Percentiles rank a stretch among this genome's conserved stretches.
Conservation (phyloP, 53 echinoderm and acorn worm species). For the Mesocentrotus franciscanus region DNA sequence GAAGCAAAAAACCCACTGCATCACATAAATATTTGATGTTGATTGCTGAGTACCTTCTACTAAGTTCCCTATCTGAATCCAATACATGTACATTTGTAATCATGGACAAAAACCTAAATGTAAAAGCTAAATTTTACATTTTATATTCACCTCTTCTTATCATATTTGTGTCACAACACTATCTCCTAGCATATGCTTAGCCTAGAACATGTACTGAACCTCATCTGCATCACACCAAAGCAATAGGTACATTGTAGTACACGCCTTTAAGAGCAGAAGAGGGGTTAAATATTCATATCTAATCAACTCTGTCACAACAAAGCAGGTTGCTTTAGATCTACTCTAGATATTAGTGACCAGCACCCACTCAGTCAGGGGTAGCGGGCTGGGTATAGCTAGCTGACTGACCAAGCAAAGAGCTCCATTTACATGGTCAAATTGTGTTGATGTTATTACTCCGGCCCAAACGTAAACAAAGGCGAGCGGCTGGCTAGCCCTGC, state of each 20-base stretch:
- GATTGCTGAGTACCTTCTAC: too few species aligned
- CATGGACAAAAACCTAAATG: too few species aligned
- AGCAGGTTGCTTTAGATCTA: slow-evolving; percentile 59
- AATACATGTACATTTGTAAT: too few species aligned
- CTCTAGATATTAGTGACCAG: slow-evolving; percentile 25
- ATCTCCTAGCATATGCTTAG: neutral
- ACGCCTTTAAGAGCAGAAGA: neutral
- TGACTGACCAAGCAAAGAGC: neutral
- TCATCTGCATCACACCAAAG: too few species aligned
- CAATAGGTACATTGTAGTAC: neutral
- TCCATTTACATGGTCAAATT: slow-evolving; percentile 53
- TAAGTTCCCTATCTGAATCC: too few species aligned
- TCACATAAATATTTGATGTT: too few species aligned
- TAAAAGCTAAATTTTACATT: too few species aligned
- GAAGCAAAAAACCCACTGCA: too few species aligned
- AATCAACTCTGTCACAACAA: slow-evolving; percentile 40
- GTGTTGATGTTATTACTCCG: slow-evolving; percentile 37
- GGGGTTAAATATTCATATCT: neutral
- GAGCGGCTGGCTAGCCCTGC: neutral
- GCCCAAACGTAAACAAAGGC: slow-evolving; percentile 43
- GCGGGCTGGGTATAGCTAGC: neutral
- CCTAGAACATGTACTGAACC: too few species aligned
- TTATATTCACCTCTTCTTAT: too few species aligned
- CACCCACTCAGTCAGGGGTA: neutral
- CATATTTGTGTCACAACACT: neutral